Evolutionary conservation across 1,140 invertebrate genomes (phyloP).

Genomic region (Phymastichus coffea): DNA sequence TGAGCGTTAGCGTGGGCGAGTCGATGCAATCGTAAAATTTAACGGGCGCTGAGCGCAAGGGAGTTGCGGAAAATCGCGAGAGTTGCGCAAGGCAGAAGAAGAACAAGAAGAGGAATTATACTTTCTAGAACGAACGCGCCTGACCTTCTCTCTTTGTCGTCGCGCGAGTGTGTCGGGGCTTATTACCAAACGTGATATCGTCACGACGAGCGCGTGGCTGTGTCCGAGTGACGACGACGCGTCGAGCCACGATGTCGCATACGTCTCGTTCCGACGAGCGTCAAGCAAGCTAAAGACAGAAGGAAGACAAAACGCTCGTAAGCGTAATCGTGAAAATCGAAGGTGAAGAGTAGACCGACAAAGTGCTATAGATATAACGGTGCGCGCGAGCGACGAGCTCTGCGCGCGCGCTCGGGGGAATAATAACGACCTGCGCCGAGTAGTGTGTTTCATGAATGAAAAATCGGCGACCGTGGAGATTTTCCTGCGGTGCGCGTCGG

Average conservation of each 20-base stretch:
- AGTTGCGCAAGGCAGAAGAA: slow-evolving; percentile 7
- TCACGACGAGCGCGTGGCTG: not conserved
- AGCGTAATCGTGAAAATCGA: not conserved
- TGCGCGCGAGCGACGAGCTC: too few species aligned
- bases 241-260: too few species aligned
- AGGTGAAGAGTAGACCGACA: slow-evolving; percentile 9
- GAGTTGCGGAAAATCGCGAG: slow-evolving; percentile 19
- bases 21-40: slow-evolving; percentile 19
- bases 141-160: slow-evolving; percentile 12
- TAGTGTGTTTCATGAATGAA: slow-evolving; percentile 16
- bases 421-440: too few species aligned
- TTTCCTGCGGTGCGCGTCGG: slow-evolving; percentile 1
- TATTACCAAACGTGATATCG: slow-evolving; percentile 18
- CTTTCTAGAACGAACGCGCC: slow-evolving; percentile 24
- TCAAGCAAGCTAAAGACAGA: too few species aligned
- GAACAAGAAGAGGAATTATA: too few species aligned
- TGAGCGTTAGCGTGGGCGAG: not conserved
- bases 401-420: too few species aligned
- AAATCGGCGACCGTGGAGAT: not conserved
- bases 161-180: not conserved
- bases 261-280: too few species aligned
- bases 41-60: slow-evolving; percentile 4
- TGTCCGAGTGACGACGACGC: too few species aligned
- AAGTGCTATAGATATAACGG: too few species aligned
- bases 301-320: not conserved